These are phyloP conservation scores for Antheraea mylitta DNA, from an alignment of 1,140 invertebrate genomes.

Conservation along the genomic window DNA sequence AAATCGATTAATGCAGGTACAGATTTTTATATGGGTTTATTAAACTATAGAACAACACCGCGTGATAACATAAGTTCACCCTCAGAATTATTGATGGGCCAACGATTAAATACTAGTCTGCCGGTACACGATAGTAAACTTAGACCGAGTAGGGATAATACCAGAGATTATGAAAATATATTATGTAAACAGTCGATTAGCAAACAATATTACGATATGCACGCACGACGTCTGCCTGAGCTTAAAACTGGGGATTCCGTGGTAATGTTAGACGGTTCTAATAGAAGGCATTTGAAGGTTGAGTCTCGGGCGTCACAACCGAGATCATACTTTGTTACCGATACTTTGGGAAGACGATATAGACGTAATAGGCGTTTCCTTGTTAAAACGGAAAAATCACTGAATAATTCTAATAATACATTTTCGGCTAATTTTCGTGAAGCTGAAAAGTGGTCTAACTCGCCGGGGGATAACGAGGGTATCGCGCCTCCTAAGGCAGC, in stretches of 20 bases:
- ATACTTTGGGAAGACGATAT: not conserved
- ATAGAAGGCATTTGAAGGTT: not conserved
- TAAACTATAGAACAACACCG: slow-evolving; percentile 21
- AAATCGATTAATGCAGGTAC: slow-evolving; percentile 27
- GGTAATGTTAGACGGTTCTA: not conserved
- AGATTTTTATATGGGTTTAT: slow-evolving; percentile 20
- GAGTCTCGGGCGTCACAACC: not conserved
- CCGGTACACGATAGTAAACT: not conserved
- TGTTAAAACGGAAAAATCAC: not conserved
- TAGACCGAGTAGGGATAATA: not conserved
- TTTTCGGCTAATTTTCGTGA: not conserved
- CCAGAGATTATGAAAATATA: not conserved
- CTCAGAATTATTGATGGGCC: not conserved
- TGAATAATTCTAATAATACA: not conserved
- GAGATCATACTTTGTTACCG: not conserved
- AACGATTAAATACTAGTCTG: not conserved
- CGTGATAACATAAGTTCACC: slow-evolving; percentile 16
- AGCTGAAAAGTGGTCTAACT: not conserved
- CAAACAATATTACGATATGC: not conserved
- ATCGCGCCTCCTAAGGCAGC: not conserved
- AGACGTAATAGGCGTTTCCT: not conserved
- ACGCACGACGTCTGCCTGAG: not conserved
- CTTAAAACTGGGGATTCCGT: not conserved
- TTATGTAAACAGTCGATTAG: not conserved
- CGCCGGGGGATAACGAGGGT: not conserved